These are phyloP conservation scores for Chrysopilus asiliformis DNA, from an alignment of 2,888 invertebrate genomes.

Conservation along the genomic window DNA sequence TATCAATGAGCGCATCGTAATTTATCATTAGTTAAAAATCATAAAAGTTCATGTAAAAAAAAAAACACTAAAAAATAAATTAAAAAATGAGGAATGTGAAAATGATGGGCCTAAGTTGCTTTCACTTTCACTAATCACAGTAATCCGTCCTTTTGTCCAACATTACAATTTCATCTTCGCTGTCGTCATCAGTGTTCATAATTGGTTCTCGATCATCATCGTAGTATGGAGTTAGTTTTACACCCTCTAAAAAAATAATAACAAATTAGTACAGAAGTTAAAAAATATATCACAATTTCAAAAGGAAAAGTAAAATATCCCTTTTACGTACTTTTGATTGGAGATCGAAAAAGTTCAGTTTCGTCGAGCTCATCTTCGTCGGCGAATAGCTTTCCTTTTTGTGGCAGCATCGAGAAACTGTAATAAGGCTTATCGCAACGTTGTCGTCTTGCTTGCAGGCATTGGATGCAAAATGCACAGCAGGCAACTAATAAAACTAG, in stretches of 20 bases:
- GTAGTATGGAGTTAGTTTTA: conserved; percentile 46
- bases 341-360: conserved; percentile 32
- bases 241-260: conserved; percentile 22
- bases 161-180: conserved; percentile 21
- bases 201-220: conserved; percentile 53
- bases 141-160: conserved; percentile 10
- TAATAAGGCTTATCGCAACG: conserved; percentile 28
- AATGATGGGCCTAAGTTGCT: background rate
- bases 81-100: background rate
- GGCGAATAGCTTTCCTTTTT: conserved; percentile 29
- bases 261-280: background rate
- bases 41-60: background rate
- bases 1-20: background rate
- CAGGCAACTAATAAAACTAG: conserved; percentile 25
- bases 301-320: background rate
- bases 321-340: conserved; percentile 30
- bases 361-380: conserved; percentile 31
- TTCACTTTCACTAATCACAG: conserved; percentile 6
- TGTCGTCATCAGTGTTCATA: conserved; percentile 43
- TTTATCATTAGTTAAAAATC: background rate
- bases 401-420: conserved; percentile 33
- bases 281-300: background rate
- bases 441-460: conserved; percentile 22
- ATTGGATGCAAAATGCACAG: conserved; percentile 28
- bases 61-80: background rate